Base-by-base conservation (phyloP, 2,113 vertebrate species). In the Greenwoodochromis staneri region DNA sequence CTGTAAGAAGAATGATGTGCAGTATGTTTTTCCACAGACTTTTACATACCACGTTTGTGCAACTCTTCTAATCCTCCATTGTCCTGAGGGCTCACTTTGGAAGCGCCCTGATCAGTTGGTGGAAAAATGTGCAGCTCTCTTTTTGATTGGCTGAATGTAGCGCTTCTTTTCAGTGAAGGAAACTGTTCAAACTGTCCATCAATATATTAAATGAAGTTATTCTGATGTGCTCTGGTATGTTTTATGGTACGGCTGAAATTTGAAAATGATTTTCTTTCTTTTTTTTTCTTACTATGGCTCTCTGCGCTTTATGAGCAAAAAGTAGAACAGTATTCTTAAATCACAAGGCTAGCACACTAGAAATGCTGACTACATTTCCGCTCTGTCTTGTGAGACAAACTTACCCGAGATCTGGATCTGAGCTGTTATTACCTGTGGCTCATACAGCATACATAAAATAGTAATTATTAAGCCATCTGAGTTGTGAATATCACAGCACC, bases 51-150 rank as follows among this genome's bases (percentile, higher is more conserved):
- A 88, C 81, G 59, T 82, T 82, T 87, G 85, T 51, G 53, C 81
- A 85, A 10, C 40, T 63, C 38, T 73, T 63, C 55, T 29, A 73
- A 83, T 61, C 87, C n/a, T 1, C n/a, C 78, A 5, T 85, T 17
- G 3, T 89, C 54, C 88, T 7, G 40, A 71, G 87, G 87, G 88
- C 84, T 93, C 21, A 24, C 31, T 59, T 21, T 27, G 84, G 91
- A 80, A 31, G 83, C n/a, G 7, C 81, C 87, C 55, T 13, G 5
- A 83, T 90, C 91, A 92, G 94, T 88, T 94, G 93, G 88, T 85
- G 85, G 14, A 12, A 85, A 87, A 54, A 31, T 61, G 42, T 83
- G 13, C 24, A 45, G 7, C 21, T 69, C 55, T 42, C 83, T 84
- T n/a, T n/a, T 40, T 82, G 12, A 91, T 21, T 84, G 84, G 34